Percentiles rank a stretch among this genome's conserved stretches.
Evolutionary conservation across 2,888 invertebrate genomes (phyloP).

Genomic region (Tolmerus cingulatus): DNA sequence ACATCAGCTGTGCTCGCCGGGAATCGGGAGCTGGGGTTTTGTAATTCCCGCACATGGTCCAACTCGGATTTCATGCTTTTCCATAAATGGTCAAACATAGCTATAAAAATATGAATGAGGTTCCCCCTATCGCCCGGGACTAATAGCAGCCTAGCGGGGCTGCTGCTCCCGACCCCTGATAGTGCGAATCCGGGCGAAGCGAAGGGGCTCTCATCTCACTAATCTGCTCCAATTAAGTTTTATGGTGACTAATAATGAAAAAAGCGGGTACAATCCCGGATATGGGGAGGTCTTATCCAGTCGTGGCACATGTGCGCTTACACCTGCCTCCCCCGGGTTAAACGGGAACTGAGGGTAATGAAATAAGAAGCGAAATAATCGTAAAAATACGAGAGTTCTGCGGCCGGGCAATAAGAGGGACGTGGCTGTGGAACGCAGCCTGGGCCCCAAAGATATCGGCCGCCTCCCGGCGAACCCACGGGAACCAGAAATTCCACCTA

Average conservation of each 20-base stretch:
- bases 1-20: constrained; percentile 1
- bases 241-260: constrained; percentile 35
- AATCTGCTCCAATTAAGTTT: constrained; percentile 40
- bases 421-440: not conserved
- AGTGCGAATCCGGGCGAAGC: not conserved
- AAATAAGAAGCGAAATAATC: constrained; percentile 26
- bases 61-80: not conserved
- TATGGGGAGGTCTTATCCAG: not conserved
- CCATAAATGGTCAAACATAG: constrained; percentile 2
- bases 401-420: not conserved
- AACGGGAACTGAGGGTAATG: not conserved
- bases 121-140: not conserved
- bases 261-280: constrained; percentile 7
- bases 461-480: not conserved
- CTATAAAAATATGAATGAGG: constrained; percentile 26
- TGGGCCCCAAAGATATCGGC: not conserved
- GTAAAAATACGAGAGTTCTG: constrained; percentile 14
- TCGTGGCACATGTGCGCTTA: not conserved
- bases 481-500: not conserved
- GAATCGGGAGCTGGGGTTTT: not conserved
- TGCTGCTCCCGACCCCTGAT: not conserved
- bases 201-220: constrained; percentile 11
- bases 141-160: not conserved
- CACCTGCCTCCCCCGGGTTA: not conserved
- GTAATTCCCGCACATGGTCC: not conserved